Percentiles rank a stretch among this genome's conserved stretches.
Evolutionary conservation across 2,113 vertebrate genomes (phyloP).

Genomic region (Hyaena hyaena): DNA sequence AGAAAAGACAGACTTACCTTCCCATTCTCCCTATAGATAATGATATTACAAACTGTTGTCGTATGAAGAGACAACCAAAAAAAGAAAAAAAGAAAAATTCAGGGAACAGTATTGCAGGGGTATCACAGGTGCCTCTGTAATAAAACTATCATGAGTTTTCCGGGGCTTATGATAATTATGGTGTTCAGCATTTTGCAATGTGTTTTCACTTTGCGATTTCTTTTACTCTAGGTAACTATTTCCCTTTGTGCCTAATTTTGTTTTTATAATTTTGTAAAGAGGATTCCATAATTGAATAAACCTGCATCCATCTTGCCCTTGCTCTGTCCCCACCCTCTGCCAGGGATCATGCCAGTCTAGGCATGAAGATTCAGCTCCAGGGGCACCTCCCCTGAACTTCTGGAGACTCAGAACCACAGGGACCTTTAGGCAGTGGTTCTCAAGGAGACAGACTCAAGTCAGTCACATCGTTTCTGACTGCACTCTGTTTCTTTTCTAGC

Average conservation of each 20-base stretch:
- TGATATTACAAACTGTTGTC: too few species aligned
- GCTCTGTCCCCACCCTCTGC: too few species aligned
- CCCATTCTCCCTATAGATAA: too few species aligned
- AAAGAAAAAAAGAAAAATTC: too few species aligned
- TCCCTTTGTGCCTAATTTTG: neutral
- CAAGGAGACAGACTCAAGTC: neutral
- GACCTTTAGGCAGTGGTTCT: too few species aligned
- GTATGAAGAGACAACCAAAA: too few species aligned
- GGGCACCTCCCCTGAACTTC: neutral
- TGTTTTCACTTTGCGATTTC: neutral
- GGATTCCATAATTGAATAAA: neutral
- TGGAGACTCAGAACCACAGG: neutral
- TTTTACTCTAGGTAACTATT: neutral
- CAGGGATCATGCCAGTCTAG: neutral
- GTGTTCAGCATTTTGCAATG: neutral
- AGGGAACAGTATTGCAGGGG: neutral
- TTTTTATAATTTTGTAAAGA: neutral
- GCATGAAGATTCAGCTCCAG: neutral
- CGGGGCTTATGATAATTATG: neutral
- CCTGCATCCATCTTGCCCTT: neutral
- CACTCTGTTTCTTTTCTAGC: neutral
- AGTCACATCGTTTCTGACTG: neutral
- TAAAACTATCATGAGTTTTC: neutral
- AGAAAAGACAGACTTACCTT: too few species aligned
- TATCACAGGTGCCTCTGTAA: too few species aligned